Evolutionary conservation across 2,113 vertebrate genomes (phyloP).

Genomic region (Nerophis ophidion): DNA sequence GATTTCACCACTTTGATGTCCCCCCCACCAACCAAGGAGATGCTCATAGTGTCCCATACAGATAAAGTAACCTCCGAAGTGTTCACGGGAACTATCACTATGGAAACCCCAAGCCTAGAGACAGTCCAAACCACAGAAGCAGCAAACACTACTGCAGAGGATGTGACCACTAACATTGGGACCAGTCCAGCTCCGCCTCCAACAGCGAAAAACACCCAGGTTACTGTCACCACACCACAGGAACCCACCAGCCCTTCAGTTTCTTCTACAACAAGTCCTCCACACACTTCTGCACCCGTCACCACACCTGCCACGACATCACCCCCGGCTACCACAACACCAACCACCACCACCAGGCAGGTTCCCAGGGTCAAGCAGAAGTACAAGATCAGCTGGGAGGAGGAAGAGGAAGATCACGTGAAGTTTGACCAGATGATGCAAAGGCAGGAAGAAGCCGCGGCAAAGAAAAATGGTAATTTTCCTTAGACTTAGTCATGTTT

Average conservation of each 20-base stretch:
- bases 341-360: constrained; percentile 2
- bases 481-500: not conserved
- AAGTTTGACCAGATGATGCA: constrained; percentile 29
- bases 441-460: constrained; percentile 32
- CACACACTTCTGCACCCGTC: constrained; percentile 3
- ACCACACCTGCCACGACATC: constrained; percentile 24
- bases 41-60: not conserved
- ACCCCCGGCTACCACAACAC: constrained; percentile 11
- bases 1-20: constrained; percentile 6
- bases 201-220: constrained; percentile 7
- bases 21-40: constrained; percentile 9
- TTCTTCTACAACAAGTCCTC: constrained; percentile 7
- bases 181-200: not conserved
- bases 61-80: constrained; percentile 1
- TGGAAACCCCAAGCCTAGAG: not conserved
- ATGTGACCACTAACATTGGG: constrained; percentile 2
- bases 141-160: not conserved
- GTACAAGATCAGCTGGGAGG: constrained; percentile 63
- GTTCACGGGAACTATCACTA: constrained; percentile 1
- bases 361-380: constrained; percentile 35
- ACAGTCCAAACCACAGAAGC: constrained; percentile 11
- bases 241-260: not conserved
- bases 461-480: constrained; percentile 47
- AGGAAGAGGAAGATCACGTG: constrained; percentile 17
- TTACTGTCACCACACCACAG: constrained; percentile 18